Percentiles rank a stretch among this genome's conserved stretches.
phyloP scores from a whole-genome alignment of 2,888 invertebrate species.

The Pterobdella sp. region DNA sequence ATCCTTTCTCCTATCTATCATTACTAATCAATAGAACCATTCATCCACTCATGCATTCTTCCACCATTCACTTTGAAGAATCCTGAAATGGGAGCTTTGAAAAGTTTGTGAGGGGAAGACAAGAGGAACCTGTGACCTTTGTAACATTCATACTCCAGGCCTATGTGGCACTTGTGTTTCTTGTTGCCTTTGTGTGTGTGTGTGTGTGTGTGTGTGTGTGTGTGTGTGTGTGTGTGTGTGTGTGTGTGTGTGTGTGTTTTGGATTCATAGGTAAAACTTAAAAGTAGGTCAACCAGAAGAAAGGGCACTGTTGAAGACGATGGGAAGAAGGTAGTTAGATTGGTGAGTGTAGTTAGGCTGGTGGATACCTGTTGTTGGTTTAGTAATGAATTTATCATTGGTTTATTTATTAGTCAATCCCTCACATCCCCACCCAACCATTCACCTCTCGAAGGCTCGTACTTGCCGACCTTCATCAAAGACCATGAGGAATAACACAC shows the following conservation, averaged over 20 bases:
- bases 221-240: background rate
- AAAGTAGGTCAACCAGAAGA: background rate
- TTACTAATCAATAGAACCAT: background rate
- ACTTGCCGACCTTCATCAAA: slow-evolving; percentile 59
- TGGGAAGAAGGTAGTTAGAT: slow-evolving; percentile 82
- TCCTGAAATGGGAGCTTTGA: slow-evolving; percentile 59
- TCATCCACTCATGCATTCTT: background rate
- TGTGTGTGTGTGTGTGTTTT: too few species aligned
- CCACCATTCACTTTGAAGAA: slow-evolving; percentile 29
- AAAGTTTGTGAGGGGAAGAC: slow-evolving; percentile 72
- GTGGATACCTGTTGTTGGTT: slow-evolving; percentile 55
- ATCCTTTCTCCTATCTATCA: background rate
- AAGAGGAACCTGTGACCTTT: slow-evolving; percentile 94
- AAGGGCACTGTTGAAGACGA: slow-evolving; percentile 68
- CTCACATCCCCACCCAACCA: background rate
- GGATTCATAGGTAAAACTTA: too few species aligned
- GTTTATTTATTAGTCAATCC: too few species aligned
- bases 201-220: slow-evolving; percentile 2
- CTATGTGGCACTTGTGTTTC: slow-evolving; percentile 57
- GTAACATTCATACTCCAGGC: slow-evolving; percentile 92
- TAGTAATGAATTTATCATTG: slow-evolving; percentile 15
- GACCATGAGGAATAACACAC: slow-evolving; percentile 23
- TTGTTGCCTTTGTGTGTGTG: background rate
- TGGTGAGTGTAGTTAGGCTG: slow-evolving; percentile 83
- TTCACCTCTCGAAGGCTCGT: slow-evolving; percentile 61